These are phyloP conservation scores for Panthera uncia DNA, from an alignment of 2,113 vertebrate species.

Conservation along the genomic window DNA sequence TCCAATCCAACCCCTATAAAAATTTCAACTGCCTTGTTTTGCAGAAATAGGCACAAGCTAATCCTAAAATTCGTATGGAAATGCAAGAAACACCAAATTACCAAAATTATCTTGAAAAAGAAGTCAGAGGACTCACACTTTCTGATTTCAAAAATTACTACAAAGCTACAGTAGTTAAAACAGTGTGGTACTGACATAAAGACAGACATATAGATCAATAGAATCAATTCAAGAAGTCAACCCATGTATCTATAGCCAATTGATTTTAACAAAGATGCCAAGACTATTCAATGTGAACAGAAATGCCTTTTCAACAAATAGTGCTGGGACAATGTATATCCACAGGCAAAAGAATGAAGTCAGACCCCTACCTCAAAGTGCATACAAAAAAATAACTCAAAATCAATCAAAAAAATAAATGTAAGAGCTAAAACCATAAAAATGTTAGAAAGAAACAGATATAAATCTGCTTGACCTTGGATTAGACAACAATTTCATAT, in stretches of 20 bases:
- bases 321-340: neutral
- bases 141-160: neutral
- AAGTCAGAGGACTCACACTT: neutral
- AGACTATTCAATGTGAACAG: neutral
- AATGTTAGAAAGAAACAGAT: neutral
- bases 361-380: neutral
- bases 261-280: neutral
- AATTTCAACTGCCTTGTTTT: neutral
- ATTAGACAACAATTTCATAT: neutral
- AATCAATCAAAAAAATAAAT: neutral
- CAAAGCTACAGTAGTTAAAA: constrained; percentile 23
- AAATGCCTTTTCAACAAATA: neutral
- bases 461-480: neutral
- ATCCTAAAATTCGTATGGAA: constrained; percentile 40
- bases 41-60: neutral
- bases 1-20: neutral
- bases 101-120: constrained; percentile 8
- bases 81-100: neutral
- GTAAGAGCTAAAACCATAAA: neutral
- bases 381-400: neutral
- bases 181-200: neutral
- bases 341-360: neutral
- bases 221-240: neutral
- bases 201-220: neutral
- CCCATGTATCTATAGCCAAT: neutral